Conservation (phyloP, 2,888 invertebrate species). For the Drosophila nigritarsus region DNA sequence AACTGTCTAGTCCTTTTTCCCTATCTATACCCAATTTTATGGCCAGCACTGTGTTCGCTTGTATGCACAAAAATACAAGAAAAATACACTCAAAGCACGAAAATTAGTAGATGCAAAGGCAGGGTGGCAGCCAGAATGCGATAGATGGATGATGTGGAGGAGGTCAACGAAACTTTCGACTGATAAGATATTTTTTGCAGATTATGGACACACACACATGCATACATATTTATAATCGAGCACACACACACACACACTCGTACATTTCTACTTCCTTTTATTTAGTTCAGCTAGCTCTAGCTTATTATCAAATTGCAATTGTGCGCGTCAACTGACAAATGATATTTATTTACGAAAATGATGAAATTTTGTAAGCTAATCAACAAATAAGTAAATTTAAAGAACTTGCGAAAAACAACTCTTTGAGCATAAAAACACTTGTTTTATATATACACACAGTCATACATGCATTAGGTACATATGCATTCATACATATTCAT, state of each 20-base stretch:
- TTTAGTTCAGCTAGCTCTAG: constrained; percentile 18
- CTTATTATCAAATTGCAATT: constrained; percentile 8
- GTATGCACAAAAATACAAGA: background rate
- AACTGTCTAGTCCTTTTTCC: background rate
- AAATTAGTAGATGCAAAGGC: constrained; percentile 37
- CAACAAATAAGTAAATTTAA: background rate
- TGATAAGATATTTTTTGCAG: constrained; percentile 57
- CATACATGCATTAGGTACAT: background rate
- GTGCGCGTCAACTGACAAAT: background rate
- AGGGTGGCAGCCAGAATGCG: constrained; percentile 16
- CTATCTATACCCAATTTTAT: background rate
- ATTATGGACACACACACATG: constrained; percentile 43
- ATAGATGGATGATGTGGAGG: constrained; percentile 24
- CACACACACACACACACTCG: constrained; percentile 31
- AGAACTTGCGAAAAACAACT: background rate
- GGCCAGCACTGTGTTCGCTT: background rate
- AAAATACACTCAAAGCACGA: background rate
- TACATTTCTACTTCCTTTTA: constrained; percentile 9
- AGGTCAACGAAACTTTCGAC: constrained; percentile 64
- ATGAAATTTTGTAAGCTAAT: constrained; percentile 8
- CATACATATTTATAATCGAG: background rate
- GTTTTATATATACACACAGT: too few relatives aligned
- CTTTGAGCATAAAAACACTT: background rate
- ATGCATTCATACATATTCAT: background rate
- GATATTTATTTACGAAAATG: constrained; percentile 6